These are phyloP conservation scores for Psittacula derbiana DNA, from an alignment of 2,797 vertebrate species.

Conservation along the genomic window DNA sequence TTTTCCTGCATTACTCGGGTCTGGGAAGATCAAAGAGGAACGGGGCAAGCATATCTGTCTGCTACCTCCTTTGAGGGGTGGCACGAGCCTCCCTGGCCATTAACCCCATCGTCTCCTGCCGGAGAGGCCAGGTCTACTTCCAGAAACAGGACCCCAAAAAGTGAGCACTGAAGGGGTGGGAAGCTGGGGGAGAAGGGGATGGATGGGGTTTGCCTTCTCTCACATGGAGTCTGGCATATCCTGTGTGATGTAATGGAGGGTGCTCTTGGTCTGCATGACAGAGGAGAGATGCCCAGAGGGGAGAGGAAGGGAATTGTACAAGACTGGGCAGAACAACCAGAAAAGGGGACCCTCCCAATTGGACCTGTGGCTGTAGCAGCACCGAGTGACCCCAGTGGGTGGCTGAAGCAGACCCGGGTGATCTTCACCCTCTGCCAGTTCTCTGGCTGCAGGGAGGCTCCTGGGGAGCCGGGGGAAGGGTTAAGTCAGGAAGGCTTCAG, in stretches of 20 bases:
- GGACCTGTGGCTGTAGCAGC: background rate
- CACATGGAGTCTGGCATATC: background rate
- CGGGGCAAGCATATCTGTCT: background rate
- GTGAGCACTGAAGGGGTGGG: background rate
- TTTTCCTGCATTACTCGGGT: constrained; percentile 14
- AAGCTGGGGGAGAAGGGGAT: background rate
- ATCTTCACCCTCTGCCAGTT: background rate
- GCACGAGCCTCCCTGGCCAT: constrained; percentile 1
- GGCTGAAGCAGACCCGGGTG: background rate
- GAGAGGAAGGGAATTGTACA: background rate
- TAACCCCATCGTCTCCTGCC: constrained; percentile 52
- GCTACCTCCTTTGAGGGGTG: constrained; percentile 61
- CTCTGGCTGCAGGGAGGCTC: background rate
- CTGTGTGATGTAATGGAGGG: background rate
- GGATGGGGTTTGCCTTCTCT: background rate
- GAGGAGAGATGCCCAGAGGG: background rate
- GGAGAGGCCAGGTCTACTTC: background rate
- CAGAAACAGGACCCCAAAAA: background rate
- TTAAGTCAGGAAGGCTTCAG: constrained; percentile 77
- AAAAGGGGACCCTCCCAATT: background rate
- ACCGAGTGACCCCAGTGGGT: background rate
- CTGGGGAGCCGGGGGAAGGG: constrained; percentile 69
- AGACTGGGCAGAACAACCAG: background rate
- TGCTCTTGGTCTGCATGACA: background rate
- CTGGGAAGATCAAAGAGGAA: constrained; percentile 58